Evolutionary conservation across 92 coral and sea anemone species (phyloP).

Genomic region (Paragorgia papillata): DNA sequence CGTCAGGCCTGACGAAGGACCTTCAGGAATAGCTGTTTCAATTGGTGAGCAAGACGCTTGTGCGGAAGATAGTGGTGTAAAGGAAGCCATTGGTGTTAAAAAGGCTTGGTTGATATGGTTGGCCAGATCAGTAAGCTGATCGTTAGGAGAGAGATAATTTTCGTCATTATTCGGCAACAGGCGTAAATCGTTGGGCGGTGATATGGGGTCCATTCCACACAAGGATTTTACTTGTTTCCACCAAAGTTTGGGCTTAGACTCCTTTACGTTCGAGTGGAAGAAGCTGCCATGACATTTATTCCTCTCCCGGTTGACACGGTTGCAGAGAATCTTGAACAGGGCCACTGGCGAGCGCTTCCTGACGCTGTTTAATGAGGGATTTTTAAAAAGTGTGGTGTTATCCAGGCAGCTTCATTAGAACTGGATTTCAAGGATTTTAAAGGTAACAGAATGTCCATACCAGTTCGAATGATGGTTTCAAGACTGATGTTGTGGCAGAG

Average conservation of each 20-base stretch:
- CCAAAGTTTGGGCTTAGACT: slow-evolving; percentile 2
- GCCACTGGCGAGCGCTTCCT: slow-evolving; percentile 4
- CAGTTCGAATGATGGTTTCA: slow-evolving; percentile 15
- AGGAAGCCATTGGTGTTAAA: slow-evolving; percentile 8
- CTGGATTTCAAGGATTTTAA: not conserved
- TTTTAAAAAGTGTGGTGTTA: not conserved
- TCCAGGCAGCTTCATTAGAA: slow-evolving; percentile 18
- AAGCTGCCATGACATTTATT: not conserved
- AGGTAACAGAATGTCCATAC: slow-evolving; percentile 14
- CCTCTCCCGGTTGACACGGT: not conserved
- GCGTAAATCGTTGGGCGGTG: not conserved
- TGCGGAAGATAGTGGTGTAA: not conserved
- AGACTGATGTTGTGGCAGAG: too few relatives aligned
- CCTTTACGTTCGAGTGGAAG: slow-evolving; percentile 1
- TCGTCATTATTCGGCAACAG: not conserved
- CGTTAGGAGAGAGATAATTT: not conserved
- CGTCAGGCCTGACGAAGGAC: too few relatives aligned
- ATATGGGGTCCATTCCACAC: slow-evolving; percentile 6
- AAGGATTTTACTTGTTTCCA: slow-evolving; percentile 6
- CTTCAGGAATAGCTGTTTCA: too few relatives aligned
- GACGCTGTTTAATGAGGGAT: not conserved
- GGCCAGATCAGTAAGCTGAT: not conserved
- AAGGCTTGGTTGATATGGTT: not conserved
- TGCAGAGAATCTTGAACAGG: slow-evolving; percentile 10
- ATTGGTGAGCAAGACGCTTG: too few relatives aligned